Percentiles rank a stretch among this genome's conserved stretches.
Evolutionary conservation across 2,888 invertebrate species (phyloP).

Genomic region (Cynaeus angustus): DNA sequence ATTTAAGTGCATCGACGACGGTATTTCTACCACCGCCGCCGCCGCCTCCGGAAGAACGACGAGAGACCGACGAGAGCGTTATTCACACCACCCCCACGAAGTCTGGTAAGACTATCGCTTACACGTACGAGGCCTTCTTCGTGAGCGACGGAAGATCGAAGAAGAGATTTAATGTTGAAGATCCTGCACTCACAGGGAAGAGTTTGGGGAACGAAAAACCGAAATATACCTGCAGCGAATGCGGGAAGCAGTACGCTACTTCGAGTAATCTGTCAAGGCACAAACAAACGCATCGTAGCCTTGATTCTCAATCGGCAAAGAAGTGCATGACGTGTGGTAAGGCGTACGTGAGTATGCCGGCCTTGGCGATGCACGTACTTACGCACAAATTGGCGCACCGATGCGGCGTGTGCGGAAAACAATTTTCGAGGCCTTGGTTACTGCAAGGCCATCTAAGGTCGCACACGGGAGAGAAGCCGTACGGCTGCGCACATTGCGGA

Average conservation of each 20-base stretch:
- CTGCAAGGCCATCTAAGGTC: conserved; percentile 90
- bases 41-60: conserved; percentile 36
- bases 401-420: conserved; percentile 94
- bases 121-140: conserved; percentile 94
- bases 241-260: conserved; percentile 94
- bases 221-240: conserved; percentile 87
- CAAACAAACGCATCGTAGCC: conserved; percentile 93
- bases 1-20: conserved; percentile 90
- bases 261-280: conserved; percentile 92
- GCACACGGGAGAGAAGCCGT: conserved; percentile 96
- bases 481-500: conserved; percentile 93
- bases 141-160: conserved; percentile 92
- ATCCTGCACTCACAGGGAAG: conserved; percentile 58
- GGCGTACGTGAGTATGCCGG: conserved; percentile 98
- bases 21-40: conserved; percentile 78
- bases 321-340: conserved; percentile 97
- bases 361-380: conserved; percentile 93
- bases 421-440: conserved; percentile 98
- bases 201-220: conserved; percentile 64
- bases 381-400: conserved; percentile 95
- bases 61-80: conserved; percentile 24
- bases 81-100: conserved; percentile 49
- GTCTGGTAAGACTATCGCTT: conserved; percentile 84
- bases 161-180: conserved; percentile 62
- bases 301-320: conserved; percentile 95